Evolutionary conservation across 1,140 invertebrate species (phyloP), one percentile per base, ranked within the genome.

Genomic region (Euglossa dilemma): DNA sequence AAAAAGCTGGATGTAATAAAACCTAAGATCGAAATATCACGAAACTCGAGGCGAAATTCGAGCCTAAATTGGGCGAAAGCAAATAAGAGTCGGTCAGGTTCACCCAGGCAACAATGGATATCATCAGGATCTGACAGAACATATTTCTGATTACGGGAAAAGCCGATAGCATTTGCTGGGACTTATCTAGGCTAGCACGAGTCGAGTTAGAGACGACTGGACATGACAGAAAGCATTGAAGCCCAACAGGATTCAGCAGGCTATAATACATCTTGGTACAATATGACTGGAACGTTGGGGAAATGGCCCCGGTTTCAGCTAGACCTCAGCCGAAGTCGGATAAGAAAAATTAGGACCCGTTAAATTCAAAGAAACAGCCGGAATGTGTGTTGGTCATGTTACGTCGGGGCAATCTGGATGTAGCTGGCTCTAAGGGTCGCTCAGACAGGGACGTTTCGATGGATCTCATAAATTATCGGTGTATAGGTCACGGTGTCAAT

Each of bases 191-290:
- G 18, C 25, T 28, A 75, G 25, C 12, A 23, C 57, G 61, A 45
- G 14, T 20, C 20, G 47, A 63, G 36, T 76, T 64, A 54, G 78
- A 72, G 47, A 25, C 20, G 6, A 18, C 52, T 75, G 72, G 36
- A 18, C 11, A 50, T 47, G 72, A 57, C 80, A 76, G 80, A 66
- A 67, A 36, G 72, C 52, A 67, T 81, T 54, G 63, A 18, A 28
- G 16, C 57, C 36, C 45, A 56, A 67, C 57, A 54, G 16, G 71
- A 56, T 66, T 72, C 70, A 28, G 9, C 11, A 16, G 57, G 14
- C 8, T 64, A 64, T 20, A 74, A 50, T 63, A 54, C 36, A 36
- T 50, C 20, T 23, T 54, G 59, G 16, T 56, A 50, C 20, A 50
- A 66, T 25, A 36, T 20, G 52, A 47, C 16, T 54, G 5, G 9